A percentile compares a stretch with the other conserved stretches of the same genome.
These are phyloP conservation scores for Cremastobaeus sp. DNA, from an alignment of 2,888 invertebrate genomes.

Conservation along the genomic window DNA sequence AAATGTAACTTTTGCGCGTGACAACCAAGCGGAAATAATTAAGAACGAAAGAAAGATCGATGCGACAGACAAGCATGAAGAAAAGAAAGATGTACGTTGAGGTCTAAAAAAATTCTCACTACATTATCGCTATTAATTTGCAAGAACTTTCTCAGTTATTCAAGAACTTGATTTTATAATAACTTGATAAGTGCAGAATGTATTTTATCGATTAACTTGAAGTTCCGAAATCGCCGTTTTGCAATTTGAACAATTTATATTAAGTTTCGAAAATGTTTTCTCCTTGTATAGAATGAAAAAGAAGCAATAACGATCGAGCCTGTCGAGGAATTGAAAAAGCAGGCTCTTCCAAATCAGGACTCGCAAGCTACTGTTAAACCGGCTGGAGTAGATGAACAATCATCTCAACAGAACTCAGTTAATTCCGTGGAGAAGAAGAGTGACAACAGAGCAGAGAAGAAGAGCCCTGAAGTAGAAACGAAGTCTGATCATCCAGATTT, in stretches of 20 bases:
- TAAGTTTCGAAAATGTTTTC: background rate
- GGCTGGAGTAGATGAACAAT: constrained; percentile 66
- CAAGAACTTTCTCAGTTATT: constrained; percentile 9
- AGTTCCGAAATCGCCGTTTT: no score
- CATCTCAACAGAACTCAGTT: constrained; percentile 63
- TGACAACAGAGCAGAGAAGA: constrained; percentile 73
- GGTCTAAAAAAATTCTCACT: no score
- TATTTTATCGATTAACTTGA: no score
- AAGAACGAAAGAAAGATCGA: constrained; percentile 67
- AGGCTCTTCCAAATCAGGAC: constrained; percentile 49
- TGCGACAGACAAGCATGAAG: constrained; percentile 65
- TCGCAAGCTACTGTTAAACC: constrained; percentile 28
- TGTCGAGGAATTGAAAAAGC: constrained; percentile 49
- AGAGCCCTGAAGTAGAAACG: constrained; percentile 68
- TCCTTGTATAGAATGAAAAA: constrained; percentile 37
- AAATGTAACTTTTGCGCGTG: constrained; percentile 73
- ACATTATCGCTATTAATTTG: no score
- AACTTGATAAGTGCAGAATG: no score
- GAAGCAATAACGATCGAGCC: constrained; percentile 39
- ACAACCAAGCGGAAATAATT: constrained; percentile 71
- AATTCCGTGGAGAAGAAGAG: constrained; percentile 66
- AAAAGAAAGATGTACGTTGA: constrained; percentile 73
- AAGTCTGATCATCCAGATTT: constrained; percentile 68
- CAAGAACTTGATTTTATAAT: background rate
- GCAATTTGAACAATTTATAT: no score